phyloP scores from a whole-genome alignment of 1,140 invertebrate genomes.

The Ceratosolen solmsi region DNA sequence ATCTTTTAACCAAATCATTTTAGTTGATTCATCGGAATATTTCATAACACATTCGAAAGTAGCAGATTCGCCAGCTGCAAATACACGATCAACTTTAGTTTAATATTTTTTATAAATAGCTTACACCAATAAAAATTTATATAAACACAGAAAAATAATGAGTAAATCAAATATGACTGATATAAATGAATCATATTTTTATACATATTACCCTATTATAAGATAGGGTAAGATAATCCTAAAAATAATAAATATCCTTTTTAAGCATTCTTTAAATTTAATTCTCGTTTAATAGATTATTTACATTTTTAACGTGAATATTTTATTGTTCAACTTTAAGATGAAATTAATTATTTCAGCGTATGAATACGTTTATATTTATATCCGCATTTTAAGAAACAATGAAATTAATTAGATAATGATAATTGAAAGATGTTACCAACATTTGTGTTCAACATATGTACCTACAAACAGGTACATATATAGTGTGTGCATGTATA shows the following conservation, averaged over 20 bases:
- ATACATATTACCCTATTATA: slow-evolving; percentile 17
- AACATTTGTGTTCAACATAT: not conserved
- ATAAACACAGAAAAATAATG: slow-evolving; percentile 40
- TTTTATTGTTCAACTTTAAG: not conserved
- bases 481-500: not conserved
- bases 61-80: slow-evolving; percentile 87
- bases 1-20: slow-evolving; percentile 91
- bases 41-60: slow-evolving; percentile 87
- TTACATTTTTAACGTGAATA: not conserved
- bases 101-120: not conserved
- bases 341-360: not conserved
- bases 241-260: slow-evolving; percentile 37
- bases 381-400: not conserved
- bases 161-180: slow-evolving; percentile 30
- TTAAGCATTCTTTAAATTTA: not conserved
- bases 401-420: not conserved
- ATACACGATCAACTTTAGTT: not conserved
- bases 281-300: not conserved
- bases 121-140: slow-evolving; percentile 2
- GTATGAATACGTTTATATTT: no score
- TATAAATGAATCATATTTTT: slow-evolving; percentile 34
- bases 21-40: slow-evolving; percentile 60
- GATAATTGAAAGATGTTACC: not conserved
- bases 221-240: not conserved
- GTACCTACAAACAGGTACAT: not conserved